Evolutionary conservation across 2,888 invertebrate genomes (phyloP), one percentile per base, ranked within the genome.

Genomic region (Pterostichus niger): DNA sequence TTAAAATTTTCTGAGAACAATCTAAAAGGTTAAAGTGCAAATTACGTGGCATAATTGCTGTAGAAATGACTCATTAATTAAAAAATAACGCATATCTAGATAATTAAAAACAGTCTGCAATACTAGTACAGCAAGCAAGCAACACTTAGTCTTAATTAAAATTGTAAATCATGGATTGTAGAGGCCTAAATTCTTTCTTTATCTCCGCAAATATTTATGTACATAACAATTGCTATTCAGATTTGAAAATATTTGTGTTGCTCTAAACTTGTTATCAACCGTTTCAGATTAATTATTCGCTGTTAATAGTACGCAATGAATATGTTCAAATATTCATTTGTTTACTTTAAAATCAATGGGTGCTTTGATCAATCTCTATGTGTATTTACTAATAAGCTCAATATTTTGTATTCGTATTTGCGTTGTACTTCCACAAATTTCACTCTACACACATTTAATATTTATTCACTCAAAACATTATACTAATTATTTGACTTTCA

Each of bases 1-100:
- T 49, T 11, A 46, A 46, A 46, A 46, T 6, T n/a, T 49, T 49
- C 49, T 49, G 6, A 35, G 64, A 64, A 64, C 31, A 61, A 0
- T 33, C 11, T 64, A 13, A n/a, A 64, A 13, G 24, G n/a, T 64
- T 64, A 13, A 64, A 7, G 64, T 33, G 64, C 7, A n/a, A 31
- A 13, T 64, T 61, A 33, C 35, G 13, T 49, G 13, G 49, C 49
- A 49, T 59, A 59, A 59, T 64, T 64, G 35, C 59, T 31, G 7
- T 15, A 2, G 10, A 59, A 64, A 64, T 64, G 33, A 64, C 35
- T 64, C 33, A 64, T 64, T 64, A 33, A 40, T 64, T 64, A n/a
- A 64, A 64, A 59, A 64, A 64, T 64, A 35, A n/a, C 49, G 49
- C 49, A 49, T n/a, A 24, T 24, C 24, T 24, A 49, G 49, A 49